Conservation (phyloP, 2,888 invertebrate genomes). For the Teleogryllus oceanicus region DNA sequence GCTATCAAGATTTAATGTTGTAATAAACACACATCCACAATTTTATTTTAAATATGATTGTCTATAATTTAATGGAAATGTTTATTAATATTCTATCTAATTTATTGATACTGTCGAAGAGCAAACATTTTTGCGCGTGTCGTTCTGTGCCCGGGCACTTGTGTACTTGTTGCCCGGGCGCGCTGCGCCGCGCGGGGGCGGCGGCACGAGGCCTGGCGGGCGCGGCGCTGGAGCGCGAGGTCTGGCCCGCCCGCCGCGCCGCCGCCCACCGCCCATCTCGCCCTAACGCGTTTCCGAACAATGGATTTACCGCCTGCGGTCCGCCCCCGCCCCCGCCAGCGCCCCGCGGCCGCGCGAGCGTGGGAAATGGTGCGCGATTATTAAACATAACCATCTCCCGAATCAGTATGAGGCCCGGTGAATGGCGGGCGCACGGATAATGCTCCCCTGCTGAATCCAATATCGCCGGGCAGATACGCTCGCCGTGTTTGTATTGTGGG, state of each 20-base stretch:
- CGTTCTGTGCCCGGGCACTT: no score
- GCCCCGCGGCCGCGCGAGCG: not conserved
- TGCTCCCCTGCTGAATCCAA: conserved; percentile 10
- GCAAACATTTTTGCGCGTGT: no score
- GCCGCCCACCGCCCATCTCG: not conserved
- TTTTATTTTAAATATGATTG: no score
- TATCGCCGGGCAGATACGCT: not conserved
- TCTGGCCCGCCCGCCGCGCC: not conserved
- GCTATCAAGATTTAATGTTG: no score
- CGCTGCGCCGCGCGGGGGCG: no score
- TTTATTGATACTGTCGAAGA: no score
- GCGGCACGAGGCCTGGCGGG: no score
- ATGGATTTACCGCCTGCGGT: conserved; percentile 18
- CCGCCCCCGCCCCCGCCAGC: not conserved
- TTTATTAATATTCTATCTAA: no score
- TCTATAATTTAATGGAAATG: no score
- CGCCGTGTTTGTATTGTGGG: conserved; percentile 18
- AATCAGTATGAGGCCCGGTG: conserved; percentile 18
- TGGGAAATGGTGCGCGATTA: conserved; percentile 18
- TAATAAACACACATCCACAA: no score
- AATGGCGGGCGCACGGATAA: not conserved
- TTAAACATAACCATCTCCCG: conserved; percentile 18
- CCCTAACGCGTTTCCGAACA: conserved; percentile 6
- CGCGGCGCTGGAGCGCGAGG: not conserved
- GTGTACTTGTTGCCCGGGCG: no score